Percentiles rank a stretch among this genome's conserved stretches.
phyloP scores from a whole-genome alignment of 1,140 invertebrate genomes.

The Aphidius gifuensis region DNA sequence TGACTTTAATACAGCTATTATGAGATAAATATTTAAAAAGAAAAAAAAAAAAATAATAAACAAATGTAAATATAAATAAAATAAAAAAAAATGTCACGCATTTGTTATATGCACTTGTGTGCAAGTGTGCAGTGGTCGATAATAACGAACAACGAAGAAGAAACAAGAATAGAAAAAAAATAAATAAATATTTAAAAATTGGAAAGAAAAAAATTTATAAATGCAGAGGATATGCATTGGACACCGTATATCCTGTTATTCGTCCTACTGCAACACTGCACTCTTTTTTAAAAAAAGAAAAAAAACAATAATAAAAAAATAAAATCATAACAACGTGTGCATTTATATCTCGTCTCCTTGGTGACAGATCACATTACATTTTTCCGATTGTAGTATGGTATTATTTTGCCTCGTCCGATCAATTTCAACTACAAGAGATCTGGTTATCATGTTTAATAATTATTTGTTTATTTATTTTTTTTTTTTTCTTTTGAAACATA shows the following conservation, averaged over 20 bases:
- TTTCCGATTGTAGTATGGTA: constrained; percentile 9
- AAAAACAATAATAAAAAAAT: constrained; percentile 43
- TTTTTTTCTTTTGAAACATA: no score
- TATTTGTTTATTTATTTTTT: no score
- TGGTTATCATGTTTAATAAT: no score
- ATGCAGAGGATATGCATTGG: constrained; percentile 48
- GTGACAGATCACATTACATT: constrained; percentile 28
- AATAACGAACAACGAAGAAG: not conserved
- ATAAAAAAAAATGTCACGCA: not conserved
- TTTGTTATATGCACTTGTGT: not conserved
- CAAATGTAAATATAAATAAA: no score
- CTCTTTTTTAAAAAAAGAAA: constrained; percentile 19
- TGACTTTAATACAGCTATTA: no score
- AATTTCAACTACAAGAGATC: no score
- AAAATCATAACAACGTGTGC: constrained; percentile 23
- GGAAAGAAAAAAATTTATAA: constrained; percentile 3
- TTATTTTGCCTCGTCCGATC: no score
- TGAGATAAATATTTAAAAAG: no score
- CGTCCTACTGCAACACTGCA: constrained; percentile 44
- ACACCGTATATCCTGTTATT: constrained; percentile 58
- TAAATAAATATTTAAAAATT: constrained; percentile 9
- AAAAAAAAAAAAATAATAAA: no score
- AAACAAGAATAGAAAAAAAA: not conserved
- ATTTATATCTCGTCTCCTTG: constrained; percentile 28
- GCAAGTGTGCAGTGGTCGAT: no score